Conservation (phyloP, 2,113 vertebrate genomes). For the Thalassarche chlororhynchos region DNA sequence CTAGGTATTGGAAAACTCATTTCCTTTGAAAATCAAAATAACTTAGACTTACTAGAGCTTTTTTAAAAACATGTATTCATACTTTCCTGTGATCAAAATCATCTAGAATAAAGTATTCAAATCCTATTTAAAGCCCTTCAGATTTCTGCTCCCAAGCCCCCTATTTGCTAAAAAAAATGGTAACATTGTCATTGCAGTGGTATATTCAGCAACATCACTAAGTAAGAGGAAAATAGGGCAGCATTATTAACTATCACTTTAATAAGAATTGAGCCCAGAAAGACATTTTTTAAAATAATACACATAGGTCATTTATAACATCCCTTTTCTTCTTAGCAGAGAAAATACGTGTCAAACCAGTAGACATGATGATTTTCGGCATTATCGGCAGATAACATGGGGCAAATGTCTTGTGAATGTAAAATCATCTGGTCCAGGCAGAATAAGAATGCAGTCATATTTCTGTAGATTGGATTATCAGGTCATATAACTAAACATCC, state of each 20-base stretch:
- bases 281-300: background rate
- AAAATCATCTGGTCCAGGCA: background rate
- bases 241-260: background rate
- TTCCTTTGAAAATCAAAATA: background rate
- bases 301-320: background rate
- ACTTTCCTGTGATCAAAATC: background rate
- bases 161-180: background rate
- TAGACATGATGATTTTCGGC: background rate
- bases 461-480: background rate
- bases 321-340: background rate
- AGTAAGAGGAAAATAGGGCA: background rate
- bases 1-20: fast-evolving
- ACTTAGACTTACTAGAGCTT: background rate
- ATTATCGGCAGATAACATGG: background rate
- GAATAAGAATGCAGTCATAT: background rate
- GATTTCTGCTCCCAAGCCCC: fast-evolving
- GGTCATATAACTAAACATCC: background rate
- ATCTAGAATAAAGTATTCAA: background rate
- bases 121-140: background rate
- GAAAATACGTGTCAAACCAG: fast-evolving
- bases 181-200: background rate
- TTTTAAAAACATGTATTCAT: background rate
- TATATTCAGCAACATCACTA: background rate
- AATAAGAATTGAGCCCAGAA: background rate
- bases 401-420: background rate